Conservation (phyloP, 1,140 invertebrate species). For the Aphis craccivora region DNA sequence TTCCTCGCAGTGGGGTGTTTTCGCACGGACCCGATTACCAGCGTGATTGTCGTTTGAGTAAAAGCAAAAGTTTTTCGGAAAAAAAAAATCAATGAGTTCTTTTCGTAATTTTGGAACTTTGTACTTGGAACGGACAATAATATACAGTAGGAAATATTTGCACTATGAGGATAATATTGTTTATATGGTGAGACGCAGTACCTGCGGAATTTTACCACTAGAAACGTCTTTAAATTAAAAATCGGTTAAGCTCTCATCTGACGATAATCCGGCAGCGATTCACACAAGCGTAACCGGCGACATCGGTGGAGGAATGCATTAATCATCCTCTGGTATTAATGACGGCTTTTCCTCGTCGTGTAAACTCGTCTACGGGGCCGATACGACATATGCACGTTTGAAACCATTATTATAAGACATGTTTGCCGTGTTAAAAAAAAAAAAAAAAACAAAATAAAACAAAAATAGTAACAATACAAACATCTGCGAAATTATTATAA, state of each 20-base stretch:
- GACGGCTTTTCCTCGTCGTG: conserved; percentile 32
- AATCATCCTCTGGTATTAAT: conserved; percentile 45
- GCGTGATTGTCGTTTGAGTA: background rate
- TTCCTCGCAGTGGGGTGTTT: background rate
- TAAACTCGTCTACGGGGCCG: background rate
- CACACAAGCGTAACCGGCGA: background rate
- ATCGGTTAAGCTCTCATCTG: background rate
- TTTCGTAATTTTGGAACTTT: background rate
- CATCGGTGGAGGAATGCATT: background rate
- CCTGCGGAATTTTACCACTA: background rate
- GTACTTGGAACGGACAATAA: background rate
- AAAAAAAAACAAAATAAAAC: background rate
- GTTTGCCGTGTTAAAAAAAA: background rate
- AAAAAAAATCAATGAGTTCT: conserved; percentile 19
- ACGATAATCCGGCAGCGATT: background rate
- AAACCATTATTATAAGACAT: background rate
- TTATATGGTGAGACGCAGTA: background rate
- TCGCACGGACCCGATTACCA: too few species aligned
- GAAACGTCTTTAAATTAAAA: conserved; percentile 39
- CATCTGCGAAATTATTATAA: background rate
- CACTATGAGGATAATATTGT: background rate
- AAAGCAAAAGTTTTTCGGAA: conserved; percentile 17
- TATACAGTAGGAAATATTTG: background rate
- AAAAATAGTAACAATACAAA: background rate
- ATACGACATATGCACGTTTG: background rate